Base-by-base conservation (phyloP, 2,797 vertebrate genomes). In the Orestias chungarensis region DNA sequence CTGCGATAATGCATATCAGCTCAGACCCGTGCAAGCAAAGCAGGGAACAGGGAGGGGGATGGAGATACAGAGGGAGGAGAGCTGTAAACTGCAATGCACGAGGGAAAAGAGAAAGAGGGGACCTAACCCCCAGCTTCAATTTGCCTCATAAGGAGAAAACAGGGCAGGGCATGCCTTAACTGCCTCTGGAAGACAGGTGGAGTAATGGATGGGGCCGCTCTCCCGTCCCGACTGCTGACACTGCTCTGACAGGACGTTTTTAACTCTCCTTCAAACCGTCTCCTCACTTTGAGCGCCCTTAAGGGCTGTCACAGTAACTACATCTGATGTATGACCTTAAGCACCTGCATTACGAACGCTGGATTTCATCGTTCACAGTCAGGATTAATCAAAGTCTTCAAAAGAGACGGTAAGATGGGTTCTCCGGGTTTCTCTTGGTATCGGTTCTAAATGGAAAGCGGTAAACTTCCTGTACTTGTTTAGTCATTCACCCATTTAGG, bases 101-200 rank as follows among this genome's bases (percentile, higher is more conserved):
- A 79, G 67, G 77, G 82, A 84, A 86, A 83, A 80, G 67, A 78
- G 74, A 82, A 83, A 61, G 74, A 75, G 64, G 81, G 86, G 83
- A 85, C 82, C 76, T 86, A 78, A 88, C 82, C 87, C 82, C 57
- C 64, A 69, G 82, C 82, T 87, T 88, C 77, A 81, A 84, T 92
- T 79, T 91, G 91, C 90, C 85, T 91, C 88, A 88, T 89, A 83
- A 91, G 91, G 88, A 79, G 85, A 91, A 91, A 89, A 65, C 80
- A 46, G 86, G 82, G 66, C 80, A 46, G 86, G 82, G 83, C 83
- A 74, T 52, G 87, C 74, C 81, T 88, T 66, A 71, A 86, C 86
- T 85, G 88, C 80, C 87, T 83, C 43, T 67, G 71, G 76, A 81
- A 89, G 89, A 84, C 87, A 84, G 86, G 87, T 74, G 75, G 76